Evolutionary conservation across 1,140 invertebrate species (phyloP).

Genomic region (Ceratina calcarata): DNA sequence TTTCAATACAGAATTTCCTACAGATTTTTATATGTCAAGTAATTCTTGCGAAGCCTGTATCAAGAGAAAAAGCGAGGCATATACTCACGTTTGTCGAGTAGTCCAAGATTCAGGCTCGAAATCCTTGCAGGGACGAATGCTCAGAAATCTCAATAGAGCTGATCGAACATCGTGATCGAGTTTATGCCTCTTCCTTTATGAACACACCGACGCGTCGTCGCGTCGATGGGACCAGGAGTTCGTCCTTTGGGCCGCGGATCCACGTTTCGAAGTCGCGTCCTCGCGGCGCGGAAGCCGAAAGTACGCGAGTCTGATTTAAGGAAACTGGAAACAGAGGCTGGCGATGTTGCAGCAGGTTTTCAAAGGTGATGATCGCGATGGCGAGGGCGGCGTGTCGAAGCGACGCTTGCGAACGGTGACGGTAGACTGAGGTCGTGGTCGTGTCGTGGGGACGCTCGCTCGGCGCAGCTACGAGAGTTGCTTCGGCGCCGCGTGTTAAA

Average conservation of each 20-base stretch:
- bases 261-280: no score
- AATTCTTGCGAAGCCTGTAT: neutral
- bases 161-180: slow-evolving; percentile 6
- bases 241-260: no score
- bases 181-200: no score
- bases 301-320: no score
- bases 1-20: no score
- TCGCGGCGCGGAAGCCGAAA: no score
- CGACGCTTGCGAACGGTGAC: slow-evolving; percentile 49
- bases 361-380: neutral
- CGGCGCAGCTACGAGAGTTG: slow-evolving; percentile 39
- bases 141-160: neutral
- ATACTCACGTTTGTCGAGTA: slow-evolving; percentile 4
- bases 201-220: no score
- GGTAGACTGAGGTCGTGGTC: slow-evolving; percentile 57
- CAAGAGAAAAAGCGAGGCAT: neutral
- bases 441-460: slow-evolving; percentile 34
- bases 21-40: no score
- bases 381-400: slow-evolving; percentile 11
- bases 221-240: no score
- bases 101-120: neutral
- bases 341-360: no score
- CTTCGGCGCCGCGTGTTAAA: slow-evolving; percentile 4
- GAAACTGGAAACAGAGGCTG: no score
- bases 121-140: neutral